Base-by-base conservation (phyloP, 2,888 invertebrate genomes). In the Drepanosiphum platanoidis region DNA sequence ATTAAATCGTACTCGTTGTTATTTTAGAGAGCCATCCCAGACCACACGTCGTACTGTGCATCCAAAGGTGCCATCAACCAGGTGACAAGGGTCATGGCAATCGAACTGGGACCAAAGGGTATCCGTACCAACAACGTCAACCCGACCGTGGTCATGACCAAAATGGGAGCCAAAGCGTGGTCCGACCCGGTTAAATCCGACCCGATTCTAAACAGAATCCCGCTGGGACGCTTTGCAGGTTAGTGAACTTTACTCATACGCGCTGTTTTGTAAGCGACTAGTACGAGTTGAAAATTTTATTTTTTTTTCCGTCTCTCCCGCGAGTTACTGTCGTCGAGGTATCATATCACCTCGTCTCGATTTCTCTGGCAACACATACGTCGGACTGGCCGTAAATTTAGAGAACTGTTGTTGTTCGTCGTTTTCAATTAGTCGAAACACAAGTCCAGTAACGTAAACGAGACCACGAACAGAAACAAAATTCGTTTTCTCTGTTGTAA, bases 111-210 rank as follows among this genome's bases (percentile, higher is more conserved):
- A 0, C 92, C 93, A 0, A 91, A 94, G 87, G 93, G 93, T 61
- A 97, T 98, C 88, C 93, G 98, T 34, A 94, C 95, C 0, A 98
- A 98, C 89, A 92, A 93, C n/a, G 94, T 98, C 0, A 97, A 97
- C 90, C 98, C 98, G 0, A 98, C 98, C 0, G 97, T 97, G 0
- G 94, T 97, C 27, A 91, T 97, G 92, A 98, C 98, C 0, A 95
- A 94, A 83, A 94, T 98, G 95, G 97, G 97, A 0, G 92, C 92
- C 87, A 90, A 92, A 27, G 94, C 93, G 46, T 99, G 98, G 98
- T 92, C 94, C 22, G 95, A 96, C 88, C 94, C 95, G 0, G 91
- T 89, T 0, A 95, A 95, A 88, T 92, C 94, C 0, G 91, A 91
- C 1, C 92, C 92, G 0, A 93, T 98, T 93, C 89, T 95, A 75